These are phyloP conservation scores for Oreonectes daqikongensis DNA, from an alignment of 2,797 vertebrate genomes.

Conservation along the genomic window DNA sequence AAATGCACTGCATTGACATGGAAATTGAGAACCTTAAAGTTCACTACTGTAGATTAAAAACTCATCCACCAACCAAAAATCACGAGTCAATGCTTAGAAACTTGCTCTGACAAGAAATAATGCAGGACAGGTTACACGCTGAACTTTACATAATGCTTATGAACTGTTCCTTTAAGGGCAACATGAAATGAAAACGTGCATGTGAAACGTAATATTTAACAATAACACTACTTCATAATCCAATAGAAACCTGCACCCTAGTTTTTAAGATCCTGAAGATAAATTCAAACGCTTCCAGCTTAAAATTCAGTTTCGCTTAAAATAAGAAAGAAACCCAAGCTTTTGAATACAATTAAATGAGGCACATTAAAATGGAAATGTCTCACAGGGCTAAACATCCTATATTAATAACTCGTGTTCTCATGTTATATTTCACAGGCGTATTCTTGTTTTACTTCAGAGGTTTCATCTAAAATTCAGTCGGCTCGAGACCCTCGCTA, in stretches of 20 bases:
- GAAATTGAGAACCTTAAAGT: conserved; percentile 8
- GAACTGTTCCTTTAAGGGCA: neutral
- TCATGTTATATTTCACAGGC: neutral
- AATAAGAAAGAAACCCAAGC: neutral
- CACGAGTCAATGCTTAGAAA: neutral
- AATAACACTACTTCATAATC: neutral
- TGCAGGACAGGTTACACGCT: neutral
- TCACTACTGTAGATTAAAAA: neutral
- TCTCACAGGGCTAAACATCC: conserved; percentile 1
- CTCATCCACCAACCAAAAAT: neutral
- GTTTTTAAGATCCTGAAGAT: neutral
- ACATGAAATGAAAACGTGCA: no score
- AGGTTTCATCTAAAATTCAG: neutral
- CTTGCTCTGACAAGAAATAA: neutral
- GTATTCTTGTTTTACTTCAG: neutral
- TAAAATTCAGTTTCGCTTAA: neutral
- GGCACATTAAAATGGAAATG: neutral
- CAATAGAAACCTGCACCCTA: neutral
- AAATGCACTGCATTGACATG: conserved; percentile 8
- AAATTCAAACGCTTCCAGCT: neutral
- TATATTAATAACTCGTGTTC: neutral
- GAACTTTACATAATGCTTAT: neutral
- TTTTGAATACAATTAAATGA: neutral
- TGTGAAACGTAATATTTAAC: neutral
- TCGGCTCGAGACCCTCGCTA: no score